Conservation (phyloP, 1,140 invertebrate genomes). For the Anthonomus grandis region DNA sequence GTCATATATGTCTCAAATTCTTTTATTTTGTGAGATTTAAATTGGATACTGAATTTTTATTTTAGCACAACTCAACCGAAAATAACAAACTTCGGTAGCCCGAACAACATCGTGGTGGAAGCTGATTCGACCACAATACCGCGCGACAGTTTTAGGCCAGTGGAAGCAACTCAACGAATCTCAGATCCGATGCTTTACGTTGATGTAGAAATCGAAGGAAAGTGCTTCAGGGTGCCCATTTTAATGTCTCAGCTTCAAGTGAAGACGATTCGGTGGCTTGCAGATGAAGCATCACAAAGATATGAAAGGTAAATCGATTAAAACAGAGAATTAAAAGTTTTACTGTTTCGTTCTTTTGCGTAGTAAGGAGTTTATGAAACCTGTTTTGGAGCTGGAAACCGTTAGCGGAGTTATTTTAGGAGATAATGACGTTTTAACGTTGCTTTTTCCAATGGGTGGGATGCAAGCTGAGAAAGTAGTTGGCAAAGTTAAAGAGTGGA, state of each 20-base stretch:
- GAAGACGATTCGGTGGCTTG: conserved; percentile 65
- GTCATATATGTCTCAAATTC: too few species aligned
- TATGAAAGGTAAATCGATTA: conserved; percentile 59
- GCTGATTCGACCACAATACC: conserved; percentile 19
- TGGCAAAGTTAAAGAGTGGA: conserved; percentile 61
- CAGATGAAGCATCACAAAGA: conserved; percentile 63
- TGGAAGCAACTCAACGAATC: conserved; percentile 2
- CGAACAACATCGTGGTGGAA: conserved; percentile 10
- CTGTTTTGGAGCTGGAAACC: conserved; percentile 61
- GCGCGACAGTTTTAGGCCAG: background rate
- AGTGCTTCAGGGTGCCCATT: conserved; percentile 61
- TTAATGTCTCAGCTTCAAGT: conserved; percentile 56
- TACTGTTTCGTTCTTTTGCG: conserved; percentile 29
- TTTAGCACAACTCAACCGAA: conserved; percentile 25
- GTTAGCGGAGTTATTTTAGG: conserved; percentile 63
- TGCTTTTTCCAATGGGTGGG: conserved; percentile 54
- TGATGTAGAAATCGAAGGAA: conserved; percentile 62
- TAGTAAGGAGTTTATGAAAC: conserved; percentile 62
- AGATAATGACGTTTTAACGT: conserved; percentile 60
- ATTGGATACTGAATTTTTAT: background rate
- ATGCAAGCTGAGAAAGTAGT: conserved; percentile 51
- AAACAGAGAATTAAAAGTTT: background rate
- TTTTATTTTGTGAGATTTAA: too few species aligned
- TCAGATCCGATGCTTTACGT: conserved; percentile 48
- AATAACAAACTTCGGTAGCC: conserved; percentile 26